Base-by-base conservation (phyloP, 2,888 invertebrate species). In the Drepana falcataria region DNA sequence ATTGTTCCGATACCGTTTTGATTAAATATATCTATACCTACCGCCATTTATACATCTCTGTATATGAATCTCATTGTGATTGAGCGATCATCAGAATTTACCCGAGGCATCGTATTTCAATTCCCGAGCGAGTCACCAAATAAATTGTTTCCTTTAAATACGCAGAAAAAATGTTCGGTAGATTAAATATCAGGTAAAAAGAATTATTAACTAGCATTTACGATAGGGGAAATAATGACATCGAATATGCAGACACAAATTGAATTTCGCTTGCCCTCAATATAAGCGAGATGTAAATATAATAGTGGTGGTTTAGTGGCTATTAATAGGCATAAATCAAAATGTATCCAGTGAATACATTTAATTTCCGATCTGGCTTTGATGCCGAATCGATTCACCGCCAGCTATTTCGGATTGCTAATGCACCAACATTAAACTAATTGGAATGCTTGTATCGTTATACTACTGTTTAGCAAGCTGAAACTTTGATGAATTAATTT, bases 341-440 rank as follows among this genome's bases (percentile, higher is more conserved):
- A 80, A 75, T 63, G 76, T 71, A 71, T 59, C 66, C 76, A 71
- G 70, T 79, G 77, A 76, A 80, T 78, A 77, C 77, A 79, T 81
- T 83, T 81, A 77, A 81, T 82, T 79, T 82, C 78, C 79, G 79
- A 72, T 64, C 65, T 63, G 72, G 80, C 73, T 74, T 77, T 76
- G 75, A 74, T 71, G 69, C 62, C 55, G 65, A 66, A 75, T 73
- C 72, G 73, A 75, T 71, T 71, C 56, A 9, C 51, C 51, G 57
- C 51, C 55, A 55, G 66, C 69, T 71, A 75, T 78, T 77, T 77
- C 58, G 66, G 75, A 63, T 63, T 71, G 71, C 75, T 78, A 82
- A 79, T 74, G 78, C 69, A 64, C 58, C 63, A 64, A 70, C 71
- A 75, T 75, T 71, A 71, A 78, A 77, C 73, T 69, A 71, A 70